phyloP scores from a whole-genome alignment of 2,113 vertebrate species.

The Condylura cristata region DNA sequence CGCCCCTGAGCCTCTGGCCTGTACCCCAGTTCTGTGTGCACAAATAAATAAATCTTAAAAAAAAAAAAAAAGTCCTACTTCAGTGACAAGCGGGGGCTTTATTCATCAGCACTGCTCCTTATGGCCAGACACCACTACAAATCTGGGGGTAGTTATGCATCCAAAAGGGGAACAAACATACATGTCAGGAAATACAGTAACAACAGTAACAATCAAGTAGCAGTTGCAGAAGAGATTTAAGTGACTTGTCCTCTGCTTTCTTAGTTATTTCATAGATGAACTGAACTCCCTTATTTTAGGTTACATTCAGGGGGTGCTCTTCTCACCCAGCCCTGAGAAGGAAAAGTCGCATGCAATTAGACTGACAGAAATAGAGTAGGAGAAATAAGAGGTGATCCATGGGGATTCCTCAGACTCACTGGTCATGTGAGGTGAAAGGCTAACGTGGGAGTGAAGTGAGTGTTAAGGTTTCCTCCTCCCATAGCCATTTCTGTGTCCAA shows the following conservation, averaged over 20 bases:
- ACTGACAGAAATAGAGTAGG: not conserved
- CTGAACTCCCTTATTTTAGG: not conserved
- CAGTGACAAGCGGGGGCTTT: not conserved
- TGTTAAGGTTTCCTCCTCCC: not conserved
- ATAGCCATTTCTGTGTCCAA: not conserved
- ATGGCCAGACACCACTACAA: not conserved
- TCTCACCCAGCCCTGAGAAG: not conserved
- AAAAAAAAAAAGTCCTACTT: not conserved
- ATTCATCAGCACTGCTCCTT: not conserved
- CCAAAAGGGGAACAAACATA: not conserved
- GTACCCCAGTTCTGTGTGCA: no score
- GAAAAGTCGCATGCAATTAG: not conserved
- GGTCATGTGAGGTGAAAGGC: not conserved
- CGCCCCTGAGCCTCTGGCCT: no score
- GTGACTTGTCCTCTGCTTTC: not conserved
- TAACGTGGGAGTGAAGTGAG: no score
- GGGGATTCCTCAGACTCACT: not conserved
- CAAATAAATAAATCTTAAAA: no score
- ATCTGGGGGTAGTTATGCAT: not conserved
- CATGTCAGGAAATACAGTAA: not conserved
- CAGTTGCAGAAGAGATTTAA: not conserved
- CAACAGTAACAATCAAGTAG: not conserved
- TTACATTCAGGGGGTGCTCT: not conserved
- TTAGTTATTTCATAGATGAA: not conserved
- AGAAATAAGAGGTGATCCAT: accelerated